Conservation (phyloP, 1,140 invertebrate species). For the Octopus sinensis region DNA sequence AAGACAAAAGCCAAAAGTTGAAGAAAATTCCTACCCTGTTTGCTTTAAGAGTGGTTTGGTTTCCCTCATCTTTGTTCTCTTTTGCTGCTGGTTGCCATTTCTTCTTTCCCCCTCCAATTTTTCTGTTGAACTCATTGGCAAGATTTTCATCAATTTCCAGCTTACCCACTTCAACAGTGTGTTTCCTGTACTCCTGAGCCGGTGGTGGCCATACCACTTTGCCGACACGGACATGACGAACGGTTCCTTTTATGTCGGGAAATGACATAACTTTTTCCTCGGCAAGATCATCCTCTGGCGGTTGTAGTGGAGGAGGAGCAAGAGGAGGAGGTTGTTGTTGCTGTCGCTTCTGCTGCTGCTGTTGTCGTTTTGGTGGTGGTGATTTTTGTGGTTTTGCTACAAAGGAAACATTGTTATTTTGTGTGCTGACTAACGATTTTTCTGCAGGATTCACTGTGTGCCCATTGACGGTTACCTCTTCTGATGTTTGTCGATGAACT, state of each 20-base stretch:
- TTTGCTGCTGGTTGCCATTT: conserved; percentile 31
- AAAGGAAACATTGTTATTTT: too few species aligned
- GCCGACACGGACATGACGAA: conserved; percentile 82
- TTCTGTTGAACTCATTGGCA: conserved; percentile 37
- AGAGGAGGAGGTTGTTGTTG: not conserved
- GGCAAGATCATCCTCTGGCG: conserved; percentile 31
- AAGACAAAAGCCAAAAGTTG: not conserved
- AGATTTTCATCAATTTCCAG: conserved; percentile 52
- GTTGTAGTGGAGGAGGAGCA: conserved; percentile 38
- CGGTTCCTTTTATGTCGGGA: conserved; percentile 17
- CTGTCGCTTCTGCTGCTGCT: too few species aligned
- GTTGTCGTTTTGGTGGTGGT: too few species aligned
- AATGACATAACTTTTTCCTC: too few species aligned
- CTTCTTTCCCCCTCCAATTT: conserved; percentile 33
- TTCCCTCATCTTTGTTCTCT: conserved; percentile 22
- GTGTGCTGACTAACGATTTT: too few species aligned
- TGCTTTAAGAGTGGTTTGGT: conserved; percentile 30
- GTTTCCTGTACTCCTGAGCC: conserved; percentile 26
- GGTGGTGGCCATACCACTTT: conserved; percentile 96
- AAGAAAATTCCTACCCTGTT: too few species aligned
- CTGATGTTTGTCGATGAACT: too few species aligned
- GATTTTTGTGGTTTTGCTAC: too few species aligned
- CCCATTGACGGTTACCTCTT: too few species aligned
- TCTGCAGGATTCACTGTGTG: too few species aligned
- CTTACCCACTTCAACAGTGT: conserved; percentile 41